Base-by-base conservation (phyloP, 2,888 invertebrate genomes). In the Lampropteryx suffumata region DNA sequence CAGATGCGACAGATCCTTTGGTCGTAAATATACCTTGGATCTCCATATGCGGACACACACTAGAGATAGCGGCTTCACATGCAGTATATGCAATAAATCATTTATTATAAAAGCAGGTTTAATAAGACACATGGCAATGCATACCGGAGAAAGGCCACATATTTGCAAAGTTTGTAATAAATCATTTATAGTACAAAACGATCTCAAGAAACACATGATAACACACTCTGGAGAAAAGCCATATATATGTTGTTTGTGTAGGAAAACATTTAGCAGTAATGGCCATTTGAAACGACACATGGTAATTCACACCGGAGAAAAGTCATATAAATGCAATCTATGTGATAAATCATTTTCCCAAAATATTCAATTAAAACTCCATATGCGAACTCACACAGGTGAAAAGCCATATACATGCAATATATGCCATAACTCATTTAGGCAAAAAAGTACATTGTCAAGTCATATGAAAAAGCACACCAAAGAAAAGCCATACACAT, bases 151-250 rank as follows among this genome's bases (percentile, higher is more conserved):
- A 36, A 50, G 44, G 8, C 50, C 58, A 7, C 49, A 50, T 32
- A 26, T 42, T 1, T 58, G 58, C 17, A 29, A 50, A 26, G 12
- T 47, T 3, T 58, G 58, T 11, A 48, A 56, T 7, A 56, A 56
- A 42, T 26, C 47, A 10, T 56, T 50, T 40, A 33, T 37, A 2
- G 36, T 41, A 10, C 29, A 50, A 27, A 45, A 46, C 27, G 50
- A 46, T 17, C 14, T 58, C 6, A 45, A 34, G 17, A 56, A 47
- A 28, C 58, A 58, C 14, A 47, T 50, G 39, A 48, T 45, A 8
- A 52, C 36, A 2, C 57, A 57, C 27, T 48, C 55, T 1, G 55
- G 51, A 3, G 55, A 52, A 4, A 51, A 49, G 7, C 57, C 57
- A 5, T 57, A 42, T 34, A 39, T 40, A 9, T 57, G 57, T 36